These are phyloP conservation scores for Ylistrum balloti DNA, from an alignment of 1,140 invertebrate genomes.

Conservation along the genomic window DNA sequence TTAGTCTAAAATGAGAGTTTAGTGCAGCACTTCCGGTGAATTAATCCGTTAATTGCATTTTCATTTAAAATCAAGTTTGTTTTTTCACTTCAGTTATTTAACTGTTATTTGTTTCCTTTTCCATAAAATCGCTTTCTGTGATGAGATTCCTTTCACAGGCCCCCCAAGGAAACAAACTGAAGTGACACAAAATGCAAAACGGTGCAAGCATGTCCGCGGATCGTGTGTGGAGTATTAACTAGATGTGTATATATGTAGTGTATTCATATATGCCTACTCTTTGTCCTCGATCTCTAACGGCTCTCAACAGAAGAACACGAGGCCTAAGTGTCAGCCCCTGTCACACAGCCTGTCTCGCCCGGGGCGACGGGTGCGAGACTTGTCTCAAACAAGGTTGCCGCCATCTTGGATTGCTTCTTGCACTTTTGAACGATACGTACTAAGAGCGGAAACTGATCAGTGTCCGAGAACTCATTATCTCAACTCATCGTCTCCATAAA, in stretches of 20 bases:
- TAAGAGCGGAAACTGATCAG: constrained; percentile 10
- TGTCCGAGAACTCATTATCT: not conserved
- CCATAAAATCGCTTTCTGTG: not conserved
- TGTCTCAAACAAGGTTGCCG: constrained; percentile 7
- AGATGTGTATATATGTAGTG: not conserved
- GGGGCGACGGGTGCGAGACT: constrained; percentile 21
- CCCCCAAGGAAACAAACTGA: not conserved
- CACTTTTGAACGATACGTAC: not conserved
- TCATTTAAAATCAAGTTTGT: not conserved
- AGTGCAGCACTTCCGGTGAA: constrained; percentile 5
- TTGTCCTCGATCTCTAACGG: not conserved
- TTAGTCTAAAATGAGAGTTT: not conserved
- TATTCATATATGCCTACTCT: not conserved
- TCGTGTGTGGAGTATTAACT: not conserved
- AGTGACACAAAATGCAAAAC: not conserved
- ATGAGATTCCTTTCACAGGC: not conserved
- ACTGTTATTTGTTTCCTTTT: not conserved
- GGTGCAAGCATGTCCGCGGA: constrained; percentile 30
- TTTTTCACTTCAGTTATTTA: not conserved
- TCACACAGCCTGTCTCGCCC: constrained; percentile 7
- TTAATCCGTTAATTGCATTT: constrained; percentile 9
- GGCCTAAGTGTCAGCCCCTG: constrained; percentile 4
- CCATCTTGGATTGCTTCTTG: not conserved
- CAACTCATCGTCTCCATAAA: not conserved
- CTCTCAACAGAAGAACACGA: not conserved